Evolutionary conservation across 2,113 vertebrate species (phyloP), one percentile per base, ranked within the genome.

Genomic region (Nothobranchius furzeri): DNA sequence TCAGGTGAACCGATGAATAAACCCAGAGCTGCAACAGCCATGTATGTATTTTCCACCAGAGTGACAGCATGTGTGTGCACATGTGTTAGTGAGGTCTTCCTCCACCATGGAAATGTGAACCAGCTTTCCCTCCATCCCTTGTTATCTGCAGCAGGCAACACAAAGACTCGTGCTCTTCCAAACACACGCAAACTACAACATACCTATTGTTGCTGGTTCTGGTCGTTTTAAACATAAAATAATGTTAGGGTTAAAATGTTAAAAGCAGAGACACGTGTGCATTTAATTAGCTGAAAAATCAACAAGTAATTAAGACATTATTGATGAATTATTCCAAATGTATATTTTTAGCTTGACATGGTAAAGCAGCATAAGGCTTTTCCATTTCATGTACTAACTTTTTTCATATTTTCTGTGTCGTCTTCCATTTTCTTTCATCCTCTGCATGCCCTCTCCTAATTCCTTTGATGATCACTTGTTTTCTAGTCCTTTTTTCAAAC

Each of bases 71-170:
- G 66, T 63, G 56, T 55, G 68, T 62, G 74, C 45, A 36, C 45
- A 35, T 42, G 43, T 49, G 42, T 60, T 60, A 53, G 50, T 30
- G 64, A 36, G 73, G 47, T 84, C 76, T 85, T 70, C 75, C 81
- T 60, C 70, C 62, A 70, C 68, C 70, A 68, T 84, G 73, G 82
- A 89, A 91, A 91, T 88, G 76, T 83, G 86, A 92, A 86, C 87
- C 90, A 91, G 87, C 83, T 89, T 85, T 78, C 81, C 70, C 68
- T 73, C 74, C 52, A 50, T 58, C 17, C 66, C 73, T 65, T 73
- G 61, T 78, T 79, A 81, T 68, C 79, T 60, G 65, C 46, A 71
- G 68, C 55, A 73, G 76, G 88, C 87, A 89, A 89, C 81, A 92
- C 76, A 75, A 45, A 81, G 45, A 47, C 61, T 74, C 75, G 85